Evolutionary conservation across 2,888 invertebrate genomes (phyloP), one percentile per base, ranked within the genome.

Genomic region (Cenopis cana): DNA sequence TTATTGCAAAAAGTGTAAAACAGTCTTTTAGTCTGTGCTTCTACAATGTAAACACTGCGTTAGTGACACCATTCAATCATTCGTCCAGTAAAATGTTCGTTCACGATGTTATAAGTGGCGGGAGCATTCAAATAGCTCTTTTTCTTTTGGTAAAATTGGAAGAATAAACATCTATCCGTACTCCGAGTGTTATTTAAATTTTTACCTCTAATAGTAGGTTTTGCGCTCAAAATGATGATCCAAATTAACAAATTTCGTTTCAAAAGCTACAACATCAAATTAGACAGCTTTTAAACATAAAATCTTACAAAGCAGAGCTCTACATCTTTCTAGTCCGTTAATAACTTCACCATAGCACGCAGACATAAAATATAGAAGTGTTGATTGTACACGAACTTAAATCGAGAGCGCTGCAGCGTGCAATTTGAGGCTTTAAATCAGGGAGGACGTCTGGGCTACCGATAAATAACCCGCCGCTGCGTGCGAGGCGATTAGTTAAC

Each of bases 351-450:
- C 65, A 70, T 75, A 70, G 75, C 71, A 72, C 76, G 77, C 70
- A 70, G 73, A 69, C 66, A 68, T 71, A 75, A 76, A 75, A 74
- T 76, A 76, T 74, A 74, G 74, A 78, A 80, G 81, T 82, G 81
- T 84, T 84, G 85, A 86, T 82, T 82, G 81, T 80, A 81, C 80
- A 77, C 82, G 81, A 83, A 80, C 81, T 85, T 82, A 82, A 83
- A 82, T 80, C 82, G 81, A 82, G 85, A 84, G 74, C 78, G 85
- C 83, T 82, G 80, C 81, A 83, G 79, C 83, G 82, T 89, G 92
- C 92, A 93, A 93, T 93, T 93, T 93, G 84, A 86, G 88, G 85
- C 87, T 84, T 78, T 93, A 93, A 93, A 93, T 93, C 93, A 92
- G 81, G 84, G 80, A 78, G 82, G 81, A 79, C 81, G 81, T 81